These are phyloP conservation scores for Eucera pruinosa DNA, from an alignment of 2,888 invertebrate species.

Conservation along the genomic window DNA sequence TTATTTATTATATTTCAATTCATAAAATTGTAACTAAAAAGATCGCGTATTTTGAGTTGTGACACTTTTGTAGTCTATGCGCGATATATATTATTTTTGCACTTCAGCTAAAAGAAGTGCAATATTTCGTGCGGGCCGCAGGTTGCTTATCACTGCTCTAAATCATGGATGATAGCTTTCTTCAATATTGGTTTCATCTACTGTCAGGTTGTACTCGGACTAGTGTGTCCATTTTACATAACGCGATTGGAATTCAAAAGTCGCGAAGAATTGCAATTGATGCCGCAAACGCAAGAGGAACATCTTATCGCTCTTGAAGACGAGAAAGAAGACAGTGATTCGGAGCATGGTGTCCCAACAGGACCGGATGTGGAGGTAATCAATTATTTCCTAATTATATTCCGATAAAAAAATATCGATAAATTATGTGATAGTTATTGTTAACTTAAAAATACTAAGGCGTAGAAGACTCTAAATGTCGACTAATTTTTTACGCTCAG, in stretches of 20 bases:
- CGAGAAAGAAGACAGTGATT: constrained; percentile 90
- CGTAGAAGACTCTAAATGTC: not conserved
- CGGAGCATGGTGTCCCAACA: constrained; percentile 85
- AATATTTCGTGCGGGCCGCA: no score
- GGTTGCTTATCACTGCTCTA: no score
- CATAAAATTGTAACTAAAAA: no score
- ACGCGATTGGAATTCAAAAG: constrained; percentile 98
- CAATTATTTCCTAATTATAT: not conserved
- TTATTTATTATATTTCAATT: no score
- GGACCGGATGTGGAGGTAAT: constrained; percentile 92
- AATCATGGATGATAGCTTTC: no score
- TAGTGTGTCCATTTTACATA: constrained; percentile 94
- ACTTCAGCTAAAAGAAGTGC: no score
- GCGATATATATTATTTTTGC: no score
- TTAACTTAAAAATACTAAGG: not conserved
- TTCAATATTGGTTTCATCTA: no score
- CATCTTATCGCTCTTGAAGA: constrained; percentile 91
- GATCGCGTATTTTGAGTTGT: no score
- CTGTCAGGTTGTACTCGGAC: constrained; percentile 96
- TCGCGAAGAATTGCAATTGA: constrained; percentile 97
- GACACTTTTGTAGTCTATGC: no score
- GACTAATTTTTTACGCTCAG: constrained; percentile 8
- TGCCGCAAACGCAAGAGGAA: constrained; percentile 99
- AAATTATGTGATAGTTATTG: constrained; percentile 5
- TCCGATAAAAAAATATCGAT: not conserved